These are phyloP conservation scores for Elymnias hypermnestra DNA, from an alignment of 1,140 invertebrate species.

Conservation along the genomic window DNA sequence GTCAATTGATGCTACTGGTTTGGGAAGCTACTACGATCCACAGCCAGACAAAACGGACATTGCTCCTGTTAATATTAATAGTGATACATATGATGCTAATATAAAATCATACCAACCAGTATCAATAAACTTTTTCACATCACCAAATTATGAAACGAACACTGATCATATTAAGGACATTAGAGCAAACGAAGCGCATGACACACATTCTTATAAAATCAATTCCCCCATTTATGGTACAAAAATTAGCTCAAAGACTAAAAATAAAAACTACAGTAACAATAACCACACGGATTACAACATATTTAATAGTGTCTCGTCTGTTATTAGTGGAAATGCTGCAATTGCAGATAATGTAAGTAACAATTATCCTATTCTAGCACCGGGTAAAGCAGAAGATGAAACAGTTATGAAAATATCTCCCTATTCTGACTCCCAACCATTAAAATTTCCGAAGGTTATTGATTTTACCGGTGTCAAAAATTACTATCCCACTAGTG, in stretches of 20 bases:
- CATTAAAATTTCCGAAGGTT: slow-evolving; percentile 50
- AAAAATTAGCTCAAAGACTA: slow-evolving; percentile 49
- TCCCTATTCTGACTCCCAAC: slow-evolving; percentile 18
- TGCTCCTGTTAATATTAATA: too few species aligned
- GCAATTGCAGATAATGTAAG: slow-evolving; percentile 14
- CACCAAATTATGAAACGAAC: slow-evolving; percentile 29
- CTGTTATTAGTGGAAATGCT: slow-evolving; percentile 13
- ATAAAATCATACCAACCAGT: slow-evolving; percentile 20
- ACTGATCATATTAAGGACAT: slow-evolving; percentile 19
- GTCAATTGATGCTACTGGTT: slow-evolving; percentile 40
- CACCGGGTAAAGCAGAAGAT: slow-evolving; percentile 6
- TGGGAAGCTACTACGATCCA: slow-evolving; percentile 33
- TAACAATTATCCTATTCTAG: slow-evolving; percentile 19
- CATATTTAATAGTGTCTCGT: slow-evolving; percentile 21
- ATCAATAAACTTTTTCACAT: slow-evolving; percentile 38
- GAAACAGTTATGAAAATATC: slow-evolving; percentile 14
- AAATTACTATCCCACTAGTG: slow-evolving; percentile 39
- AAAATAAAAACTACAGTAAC: slow-evolving; percentile 30
- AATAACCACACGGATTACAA: slow-evolving; percentile 40
- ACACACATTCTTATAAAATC: slow-evolving; percentile 23
- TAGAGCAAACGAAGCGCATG: slow-evolving; percentile 22
- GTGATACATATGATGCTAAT: slow-evolving; percentile 16
- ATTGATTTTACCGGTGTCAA: slow-evolving; percentile 57
- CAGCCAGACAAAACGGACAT: slow-evolving; percentile 23
- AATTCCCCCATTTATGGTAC: slow-evolving; percentile 53